These are phyloP conservation scores for Asteroscopus sphinx DNA, from an alignment of 2,888 invertebrate genomes.

Conservation along the genomic window DNA sequence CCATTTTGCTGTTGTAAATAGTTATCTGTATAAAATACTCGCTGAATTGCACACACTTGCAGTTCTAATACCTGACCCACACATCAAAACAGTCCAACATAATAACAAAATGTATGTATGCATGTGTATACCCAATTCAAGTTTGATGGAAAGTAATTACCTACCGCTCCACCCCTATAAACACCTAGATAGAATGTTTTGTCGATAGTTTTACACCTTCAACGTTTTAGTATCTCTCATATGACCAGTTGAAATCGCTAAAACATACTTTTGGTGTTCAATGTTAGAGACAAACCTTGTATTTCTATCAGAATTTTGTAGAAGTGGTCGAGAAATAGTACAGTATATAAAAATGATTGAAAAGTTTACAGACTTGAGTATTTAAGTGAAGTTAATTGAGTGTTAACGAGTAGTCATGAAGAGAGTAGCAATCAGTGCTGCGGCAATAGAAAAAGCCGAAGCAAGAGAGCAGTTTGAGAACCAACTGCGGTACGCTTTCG, in stretches of 20 bases:
- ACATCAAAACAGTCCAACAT: conserved; percentile 7
- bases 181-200: conserved; percentile 76
- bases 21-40: too few relatives aligned
- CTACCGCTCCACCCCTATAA: conserved; percentile 54
- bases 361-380: background rate
- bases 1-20: too few relatives aligned
- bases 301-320: background rate
- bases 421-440: conserved; percentile 62
- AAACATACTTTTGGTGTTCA: conserved; percentile 13
- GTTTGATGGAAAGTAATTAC: conserved; percentile 62
- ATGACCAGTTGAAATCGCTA: conserved; percentile 47
- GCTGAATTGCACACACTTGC: background rate
- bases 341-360: background rate
- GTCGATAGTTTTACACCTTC: conserved; percentile 84
- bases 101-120: conserved; percentile 39
- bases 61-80: background rate
- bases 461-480: conserved; percentile 84
- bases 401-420: conserved; percentile 40
- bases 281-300: background rate
- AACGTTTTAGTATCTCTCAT: conserved; percentile 58
- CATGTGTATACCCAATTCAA: conserved; percentile 56
- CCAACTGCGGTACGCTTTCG: conserved; percentile 81
- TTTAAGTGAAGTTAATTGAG: conserved; percentile 12
- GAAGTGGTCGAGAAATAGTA: background rate
- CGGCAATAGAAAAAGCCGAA: conserved; percentile 77